Evolutionary conservation across 2,113 vertebrate species (phyloP).

Genomic region (Corydoras sp.): DNA sequence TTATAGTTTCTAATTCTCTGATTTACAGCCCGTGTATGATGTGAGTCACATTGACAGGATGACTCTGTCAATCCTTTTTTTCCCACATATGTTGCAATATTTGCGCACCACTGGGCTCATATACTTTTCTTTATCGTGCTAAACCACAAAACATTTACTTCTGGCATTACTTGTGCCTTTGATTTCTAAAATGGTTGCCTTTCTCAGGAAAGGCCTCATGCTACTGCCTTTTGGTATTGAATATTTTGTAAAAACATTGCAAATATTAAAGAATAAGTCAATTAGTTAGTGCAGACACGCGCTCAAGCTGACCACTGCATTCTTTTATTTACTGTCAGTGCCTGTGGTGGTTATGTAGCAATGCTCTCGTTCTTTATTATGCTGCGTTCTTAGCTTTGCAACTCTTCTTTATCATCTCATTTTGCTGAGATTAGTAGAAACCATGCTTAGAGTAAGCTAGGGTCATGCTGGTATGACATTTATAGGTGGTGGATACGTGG

Average conservation of each 20-base stretch:
- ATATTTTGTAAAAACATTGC: conserved; percentile 23
- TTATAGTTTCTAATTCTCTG: not conserved
- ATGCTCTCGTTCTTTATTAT: conserved; percentile 23
- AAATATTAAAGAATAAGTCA: not conserved
- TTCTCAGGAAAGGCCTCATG: conserved; percentile 27
- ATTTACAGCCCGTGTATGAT: not conserved
- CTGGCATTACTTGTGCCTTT: conserved; percentile 63
- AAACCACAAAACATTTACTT: conserved; percentile 21
- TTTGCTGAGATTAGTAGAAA: conserved; percentile 21
- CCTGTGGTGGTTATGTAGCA: conserved; percentile 42
- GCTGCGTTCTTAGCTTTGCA: conserved; percentile 12
- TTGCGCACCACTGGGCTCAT: conserved; percentile 8
- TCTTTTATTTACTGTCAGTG: conserved; percentile 37
- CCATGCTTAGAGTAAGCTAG: not conserved
- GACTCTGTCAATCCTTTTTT: not conserved
- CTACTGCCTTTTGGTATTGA: conserved; percentile 44
- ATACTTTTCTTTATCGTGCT: not conserved
- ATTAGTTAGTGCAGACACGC: conserved; percentile 7
- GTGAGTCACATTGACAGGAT: not conserved
- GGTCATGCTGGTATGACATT: not conserved
- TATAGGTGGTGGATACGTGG: not conserved
- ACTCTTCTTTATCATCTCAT: not conserved
- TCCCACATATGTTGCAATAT: conserved; percentile 20
- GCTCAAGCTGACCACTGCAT: conserved; percentile 42
- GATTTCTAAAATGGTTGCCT: conserved; percentile 17